A percentile compares a stretch with the other conserved stretches of the same genome.
phyloP scores from a whole-genome alignment of 2,888 invertebrate genomes.

The Hyalella azteca region DNA sequence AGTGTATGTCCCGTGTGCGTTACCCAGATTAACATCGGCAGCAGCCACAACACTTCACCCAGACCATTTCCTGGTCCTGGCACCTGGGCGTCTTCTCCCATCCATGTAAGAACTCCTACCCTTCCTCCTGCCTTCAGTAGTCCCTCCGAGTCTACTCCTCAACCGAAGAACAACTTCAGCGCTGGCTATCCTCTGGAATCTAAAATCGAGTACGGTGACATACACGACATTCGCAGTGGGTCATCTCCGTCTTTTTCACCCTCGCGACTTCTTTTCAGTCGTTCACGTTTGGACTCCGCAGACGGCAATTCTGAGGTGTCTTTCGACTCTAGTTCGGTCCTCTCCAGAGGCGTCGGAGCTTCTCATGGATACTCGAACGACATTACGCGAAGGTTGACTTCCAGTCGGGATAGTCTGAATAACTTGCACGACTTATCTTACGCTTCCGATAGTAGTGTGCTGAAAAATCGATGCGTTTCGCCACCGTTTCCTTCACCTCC shows the following conservation, averaged over 20 bases:
- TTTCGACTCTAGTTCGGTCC: not conserved
- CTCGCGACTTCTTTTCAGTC: not conserved
- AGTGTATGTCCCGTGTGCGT: constrained; percentile 23
- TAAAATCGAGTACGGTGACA: no score
- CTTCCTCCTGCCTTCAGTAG: not conserved
- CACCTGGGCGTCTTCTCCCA: constrained; percentile 20
- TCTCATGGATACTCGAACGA: constrained; percentile 35
- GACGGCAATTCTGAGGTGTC: not conserved
- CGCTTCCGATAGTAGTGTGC: not conserved
- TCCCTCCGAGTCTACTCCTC: not conserved
- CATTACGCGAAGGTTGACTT: not conserved
- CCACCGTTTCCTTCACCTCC: not conserved
- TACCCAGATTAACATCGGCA: constrained; percentile 47
- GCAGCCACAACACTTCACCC: constrained; percentile 54
- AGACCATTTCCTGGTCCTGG: constrained; percentile 54
- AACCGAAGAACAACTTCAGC: not conserved
- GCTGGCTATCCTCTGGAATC: no score
- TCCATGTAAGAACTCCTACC: not conserved
- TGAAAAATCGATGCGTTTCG: not conserved
- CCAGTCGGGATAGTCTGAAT: not conserved
- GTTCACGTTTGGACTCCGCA: not conserved
- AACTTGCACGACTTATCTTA: not conserved
- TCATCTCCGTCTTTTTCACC: not conserved
- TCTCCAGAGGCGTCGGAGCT: not conserved
- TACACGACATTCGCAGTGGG: no score